Evolutionary conservation across 2,888 invertebrate species (phyloP), one percentile per base, ranked within the genome.

Genomic region (Perizoma affinitatum): DNA sequence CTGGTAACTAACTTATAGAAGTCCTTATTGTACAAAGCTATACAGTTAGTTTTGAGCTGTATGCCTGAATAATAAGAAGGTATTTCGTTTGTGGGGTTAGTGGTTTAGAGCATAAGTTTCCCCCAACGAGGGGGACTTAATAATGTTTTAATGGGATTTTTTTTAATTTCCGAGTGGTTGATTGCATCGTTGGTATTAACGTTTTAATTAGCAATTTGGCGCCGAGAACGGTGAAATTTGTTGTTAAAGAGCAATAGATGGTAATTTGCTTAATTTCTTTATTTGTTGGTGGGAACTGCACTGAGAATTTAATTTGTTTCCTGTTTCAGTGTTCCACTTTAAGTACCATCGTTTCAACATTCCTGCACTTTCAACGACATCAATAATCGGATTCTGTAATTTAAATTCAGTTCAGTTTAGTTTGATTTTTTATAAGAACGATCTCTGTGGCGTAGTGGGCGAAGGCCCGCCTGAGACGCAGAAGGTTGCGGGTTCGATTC

Each of bases 1-100:
- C 60, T 68, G 70, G 75, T 74, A 78, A 76, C 74, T 68, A 73
- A 78, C 79, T 75, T 80, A 74, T 79, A 82, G 72, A 54, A 76
- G 69, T 72, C 76, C 72, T 75, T 77, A 71, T 67, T 67, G 67
- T 57, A 36, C 33, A n/a, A 43, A 35, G 36, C n/a, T 45, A 43
- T 42, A 54, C 43, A 54, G 44, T 0, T n/a, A 5, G 51, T 44
- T 48, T 38, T 48, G 4, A 42, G 4, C 52, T 48, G 11, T 55
- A 53, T 40, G 0, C 5, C 4, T 5, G n/a, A 9, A 10, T 4
- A 0, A 41, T 54, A 67, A 49, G 41, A 53, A 35, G 10, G 50
- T 34, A 41, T 61, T 60, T 57, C 0, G 45, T 4, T 45, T 58
- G 62, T 5, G 22, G 3, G 7, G 36, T 6, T 35, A 43, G 10